phyloP scores from a whole-genome alignment of 2,113 vertebrate species.

The Scomber colias region DNA sequence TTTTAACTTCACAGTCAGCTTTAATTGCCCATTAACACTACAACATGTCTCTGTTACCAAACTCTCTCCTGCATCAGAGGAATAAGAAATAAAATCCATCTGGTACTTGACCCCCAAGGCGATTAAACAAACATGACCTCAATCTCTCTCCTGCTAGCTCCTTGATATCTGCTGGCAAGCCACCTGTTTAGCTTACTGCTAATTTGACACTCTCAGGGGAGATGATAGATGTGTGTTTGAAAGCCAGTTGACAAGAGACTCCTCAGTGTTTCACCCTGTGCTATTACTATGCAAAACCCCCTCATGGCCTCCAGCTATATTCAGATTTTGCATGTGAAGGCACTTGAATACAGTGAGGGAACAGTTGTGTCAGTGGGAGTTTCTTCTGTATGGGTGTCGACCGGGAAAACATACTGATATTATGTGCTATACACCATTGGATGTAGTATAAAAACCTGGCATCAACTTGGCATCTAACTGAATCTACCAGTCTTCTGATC shows the following conservation, averaged over 20 bases:
- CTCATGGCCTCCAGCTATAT: slow-evolving; percentile 52
- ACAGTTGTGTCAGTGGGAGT: background rate
- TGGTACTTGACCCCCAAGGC: slow-evolving; percentile 64
- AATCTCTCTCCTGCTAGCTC: slow-evolving; percentile 67
- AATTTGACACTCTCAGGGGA: slow-evolving; percentile 75
- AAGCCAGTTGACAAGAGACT: slow-evolving; percentile 59
- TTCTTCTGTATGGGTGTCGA: slow-evolving; percentile 1
- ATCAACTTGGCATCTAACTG: background rate
- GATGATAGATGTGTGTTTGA: slow-evolving; percentile 74
- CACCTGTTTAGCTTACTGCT: slow-evolving; percentile 74
- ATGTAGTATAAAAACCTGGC: slow-evolving; percentile 25
- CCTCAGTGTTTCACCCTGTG: slow-evolving; percentile 13
- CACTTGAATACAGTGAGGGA: slow-evolving; percentile 35
- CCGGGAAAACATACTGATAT: slow-evolving; percentile 28
- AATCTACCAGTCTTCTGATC: slow-evolving; percentile 39
- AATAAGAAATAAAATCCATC: slow-evolving; percentile 61
- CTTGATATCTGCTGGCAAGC: slow-evolving; percentile 66
- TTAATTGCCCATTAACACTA: slow-evolving; percentile 53
- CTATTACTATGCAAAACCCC: slow-evolving; percentile 46
- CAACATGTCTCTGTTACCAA: slow-evolving; percentile 12
- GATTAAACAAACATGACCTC: slow-evolving; percentile 79
- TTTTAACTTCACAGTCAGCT: slow-evolving; percentile 28
- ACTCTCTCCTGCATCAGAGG: slow-evolving; percentile 29
- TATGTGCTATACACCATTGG: background rate
- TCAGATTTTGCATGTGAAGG: slow-evolving; percentile 39